phyloP scores from a whole-genome alignment of 2,113 vertebrate species.

The Seriola dumerili region DNA sequence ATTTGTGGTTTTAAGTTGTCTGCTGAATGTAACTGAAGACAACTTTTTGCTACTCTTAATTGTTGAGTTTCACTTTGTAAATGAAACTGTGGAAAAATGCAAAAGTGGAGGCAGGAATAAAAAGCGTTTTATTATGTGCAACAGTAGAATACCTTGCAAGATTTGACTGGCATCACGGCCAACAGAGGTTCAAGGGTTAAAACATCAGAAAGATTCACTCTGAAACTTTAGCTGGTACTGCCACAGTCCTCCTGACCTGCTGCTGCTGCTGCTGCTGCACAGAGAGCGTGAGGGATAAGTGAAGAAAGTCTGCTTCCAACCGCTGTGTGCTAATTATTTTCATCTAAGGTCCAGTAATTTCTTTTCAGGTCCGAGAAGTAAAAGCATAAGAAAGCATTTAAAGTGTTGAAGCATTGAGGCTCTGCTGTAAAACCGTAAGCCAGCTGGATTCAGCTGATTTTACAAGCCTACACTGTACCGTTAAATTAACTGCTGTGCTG shows the following conservation, averaged over 20 bases:
- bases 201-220: slow-evolving; percentile 1
- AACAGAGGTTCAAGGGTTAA: slow-evolving; percentile 6
- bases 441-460: slow-evolving; percentile 71
- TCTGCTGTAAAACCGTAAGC: slow-evolving; percentile 63
- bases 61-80: too few relatives aligned
- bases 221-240: not conserved
- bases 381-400: slow-evolving; percentile 72
- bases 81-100: too few relatives aligned
- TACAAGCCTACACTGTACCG: slow-evolving; percentile 65
- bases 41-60: too few relatives aligned
- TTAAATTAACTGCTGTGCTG: slow-evolving; percentile 75
- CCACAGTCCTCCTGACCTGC: slow-evolving; percentile 5
- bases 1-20: too few relatives aligned
- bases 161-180: too few relatives aligned
- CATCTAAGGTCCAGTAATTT: slow-evolving; percentile 52
- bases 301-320: slow-evolving; percentile 20
- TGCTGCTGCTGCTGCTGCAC: slow-evolving; percentile 13
- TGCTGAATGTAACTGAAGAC: too few relatives aligned
- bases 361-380: slow-evolving; percentile 61
- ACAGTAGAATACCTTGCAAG: too few relatives aligned
- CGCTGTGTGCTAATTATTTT: slow-evolving; percentile 58
- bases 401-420: slow-evolving; percentile 61
- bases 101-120: too few relatives aligned
- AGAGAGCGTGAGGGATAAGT: slow-evolving; percentile 6
- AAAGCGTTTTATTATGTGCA: not conserved